Percentiles rank a stretch among this genome's conserved stretches.
These are phyloP conservation scores for Branchellion lobata DNA, from an alignment of 2,888 invertebrate genomes.

Conservation along the genomic window DNA sequence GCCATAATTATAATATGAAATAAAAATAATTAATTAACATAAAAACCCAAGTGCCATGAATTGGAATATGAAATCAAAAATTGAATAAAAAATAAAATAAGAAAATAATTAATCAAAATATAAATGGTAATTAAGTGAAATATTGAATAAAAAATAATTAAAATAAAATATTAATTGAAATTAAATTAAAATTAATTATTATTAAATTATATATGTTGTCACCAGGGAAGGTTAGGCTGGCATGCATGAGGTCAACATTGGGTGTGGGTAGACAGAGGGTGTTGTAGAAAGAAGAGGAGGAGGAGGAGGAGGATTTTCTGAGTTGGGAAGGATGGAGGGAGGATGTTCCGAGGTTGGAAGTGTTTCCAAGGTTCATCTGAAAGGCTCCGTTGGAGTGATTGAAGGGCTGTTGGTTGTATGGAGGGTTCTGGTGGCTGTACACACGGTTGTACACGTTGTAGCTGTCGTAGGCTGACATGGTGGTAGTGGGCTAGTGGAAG, in stretches of 20 bases:
- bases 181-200: no score
- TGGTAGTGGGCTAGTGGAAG: not conserved
- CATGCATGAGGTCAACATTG: constrained; percentile 70
- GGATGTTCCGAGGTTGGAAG: not conserved
- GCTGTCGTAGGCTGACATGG: constrained; percentile 38
- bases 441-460: constrained; percentile 33
- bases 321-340: constrained; percentile 1
- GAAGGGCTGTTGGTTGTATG: constrained; percentile 23
- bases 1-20: no score
- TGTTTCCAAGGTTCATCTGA: not conserved
- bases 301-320: not conserved
- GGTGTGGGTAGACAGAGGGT: constrained; percentile 55
- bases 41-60: no score
- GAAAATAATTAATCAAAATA: no score
- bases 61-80: no score
- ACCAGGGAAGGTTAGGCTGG: constrained; percentile 70
- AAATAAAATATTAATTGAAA: no score
- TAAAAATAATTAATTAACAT: no score
- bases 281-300: constrained; percentile 40
- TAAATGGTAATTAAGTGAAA: no score
- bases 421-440: not conserved
- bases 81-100: no score
- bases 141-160: no score
- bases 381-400: not conserved
- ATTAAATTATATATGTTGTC: no score